A percentile compares a stretch with the other conserved stretches of the same genome.
Conservation (phyloP, 2,888 invertebrate genomes). For the Phrixothrix hirtus region DNA sequence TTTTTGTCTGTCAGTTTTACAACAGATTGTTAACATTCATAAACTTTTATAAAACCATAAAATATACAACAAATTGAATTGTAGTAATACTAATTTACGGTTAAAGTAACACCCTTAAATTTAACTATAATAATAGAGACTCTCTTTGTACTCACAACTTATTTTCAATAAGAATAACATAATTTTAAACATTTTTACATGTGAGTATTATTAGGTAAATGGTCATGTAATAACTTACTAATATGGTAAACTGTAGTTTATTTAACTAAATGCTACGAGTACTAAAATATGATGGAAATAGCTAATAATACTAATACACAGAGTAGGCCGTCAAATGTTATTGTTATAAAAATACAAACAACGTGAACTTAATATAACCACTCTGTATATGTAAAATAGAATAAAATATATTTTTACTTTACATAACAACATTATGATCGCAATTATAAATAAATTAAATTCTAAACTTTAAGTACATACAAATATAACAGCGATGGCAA, state of each 20-base stretch:
- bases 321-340: constrained; percentile 8
- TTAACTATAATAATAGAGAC: constrained; percentile 20
- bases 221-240: constrained; percentile 53
- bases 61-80: constrained; percentile 25
- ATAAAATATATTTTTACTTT: constrained; percentile 31
- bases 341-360: background rate
- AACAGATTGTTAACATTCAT: constrained; percentile 23
- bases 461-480: constrained; percentile 40
- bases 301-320: constrained; percentile 19
- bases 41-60: constrained; percentile 26
- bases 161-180: constrained; percentile 18
- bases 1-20: constrained; percentile 22
- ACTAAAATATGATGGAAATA: constrained; percentile 37
- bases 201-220: constrained; percentile 53
- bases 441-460: constrained; percentile 34
- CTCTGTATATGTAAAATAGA: constrained; percentile 25
- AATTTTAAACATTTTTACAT: constrained; percentile 45
- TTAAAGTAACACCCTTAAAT: constrained; percentile 19
- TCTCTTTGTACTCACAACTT: constrained; percentile 28
- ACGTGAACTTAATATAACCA: constrained; percentile 10
- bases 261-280: constrained; percentile 46
- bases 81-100: constrained; percentile 23
- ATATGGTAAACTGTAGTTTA: constrained; percentile 53
- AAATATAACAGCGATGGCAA: constrained; percentile 58
- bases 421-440: constrained; percentile 30